phyloP scores from a whole-genome alignment of 2,888 invertebrate species.

The Drosophila kuntzei region DNA sequence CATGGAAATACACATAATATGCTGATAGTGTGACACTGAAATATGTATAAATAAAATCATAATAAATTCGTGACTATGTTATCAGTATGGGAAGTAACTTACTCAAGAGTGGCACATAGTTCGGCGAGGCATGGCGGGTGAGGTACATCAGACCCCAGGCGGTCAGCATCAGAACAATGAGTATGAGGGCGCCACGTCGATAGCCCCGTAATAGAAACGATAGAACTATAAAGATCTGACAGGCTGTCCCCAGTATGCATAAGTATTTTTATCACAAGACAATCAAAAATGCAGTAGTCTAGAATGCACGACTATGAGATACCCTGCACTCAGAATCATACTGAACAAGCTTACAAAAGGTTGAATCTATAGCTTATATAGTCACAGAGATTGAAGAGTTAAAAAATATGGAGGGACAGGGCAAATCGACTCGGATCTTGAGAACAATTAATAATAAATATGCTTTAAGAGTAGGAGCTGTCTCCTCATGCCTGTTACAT shows the following conservation, averaged over 20 bases:
- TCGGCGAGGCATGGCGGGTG: conserved; percentile 79
- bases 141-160: conserved; percentile 80
- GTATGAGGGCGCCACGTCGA: conserved; percentile 78
- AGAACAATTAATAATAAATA: no score
- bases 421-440: no score
- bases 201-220: conserved; percentile 81
- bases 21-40: conserved; percentile 78
- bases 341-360: no score
- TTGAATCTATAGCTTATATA: no score
- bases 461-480: no score
- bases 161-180: conserved; percentile 75
- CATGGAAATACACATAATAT: conserved; percentile 70
- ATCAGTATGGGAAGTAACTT: conserved; percentile 36
- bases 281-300: neutral
- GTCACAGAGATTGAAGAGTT: no score
- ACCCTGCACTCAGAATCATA: no score
- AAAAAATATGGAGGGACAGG: no score
- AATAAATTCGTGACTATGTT: neutral
- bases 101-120: conserved; percentile 82
- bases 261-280: neutral
- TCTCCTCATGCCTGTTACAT: no score
- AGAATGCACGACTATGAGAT: no score
- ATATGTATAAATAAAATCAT: neutral
- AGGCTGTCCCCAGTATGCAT: conserved; percentile 57
- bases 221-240: conserved; percentile 75